Evolutionary conservation across 1,140 invertebrate genomes (phyloP).

Genomic region (Drosophila sp.): DNA sequence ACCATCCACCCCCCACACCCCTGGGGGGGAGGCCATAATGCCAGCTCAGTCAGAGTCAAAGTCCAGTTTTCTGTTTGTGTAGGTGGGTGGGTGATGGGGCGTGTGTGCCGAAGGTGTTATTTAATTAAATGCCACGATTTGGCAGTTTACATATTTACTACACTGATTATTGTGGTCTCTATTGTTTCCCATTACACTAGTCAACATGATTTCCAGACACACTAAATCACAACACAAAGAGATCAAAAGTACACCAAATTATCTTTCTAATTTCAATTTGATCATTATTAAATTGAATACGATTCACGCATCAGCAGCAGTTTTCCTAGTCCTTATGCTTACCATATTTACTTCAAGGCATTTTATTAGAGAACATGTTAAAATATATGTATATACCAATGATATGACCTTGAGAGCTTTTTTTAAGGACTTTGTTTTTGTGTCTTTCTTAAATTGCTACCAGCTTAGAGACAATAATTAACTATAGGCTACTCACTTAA

Average conservation of each 20-base stretch:
- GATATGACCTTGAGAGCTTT: too few species aligned
- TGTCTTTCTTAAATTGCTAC: too few species aligned
- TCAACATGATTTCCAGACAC: slow-evolving; percentile 7
- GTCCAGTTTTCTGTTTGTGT: slow-evolving; percentile 12
- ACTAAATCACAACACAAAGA: neutral
- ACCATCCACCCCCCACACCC: neutral
- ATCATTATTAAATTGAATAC: too few species aligned
- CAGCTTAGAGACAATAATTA: too few species aligned
- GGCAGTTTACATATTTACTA: slow-evolving; percentile 56
- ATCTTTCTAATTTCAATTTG: neutral
- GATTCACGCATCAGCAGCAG: too few species aligned
- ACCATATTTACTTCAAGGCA: too few species aligned
- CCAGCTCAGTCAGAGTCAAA: neutral
- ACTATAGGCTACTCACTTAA: too few species aligned
- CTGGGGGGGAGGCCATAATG: too few species aligned
- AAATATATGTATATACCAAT: too few species aligned
- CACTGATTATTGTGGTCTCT: slow-evolving; percentile 37
- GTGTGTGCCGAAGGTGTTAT: slow-evolving; percentile 44
- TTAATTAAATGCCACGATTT: slow-evolving; percentile 63
- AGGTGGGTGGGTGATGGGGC: neutral
- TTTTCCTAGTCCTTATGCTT: too few species aligned
- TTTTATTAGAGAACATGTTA: too few species aligned
- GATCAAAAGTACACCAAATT: neutral
- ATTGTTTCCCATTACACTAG: slow-evolving; percentile 25
- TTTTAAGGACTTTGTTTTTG: too few species aligned